Percentiles rank a stretch among this genome's conserved stretches.
These are phyloP conservation scores for Lutra lutra DNA, from an alignment of 2,797 vertebrate genomes.

Conservation along the genomic window DNA sequence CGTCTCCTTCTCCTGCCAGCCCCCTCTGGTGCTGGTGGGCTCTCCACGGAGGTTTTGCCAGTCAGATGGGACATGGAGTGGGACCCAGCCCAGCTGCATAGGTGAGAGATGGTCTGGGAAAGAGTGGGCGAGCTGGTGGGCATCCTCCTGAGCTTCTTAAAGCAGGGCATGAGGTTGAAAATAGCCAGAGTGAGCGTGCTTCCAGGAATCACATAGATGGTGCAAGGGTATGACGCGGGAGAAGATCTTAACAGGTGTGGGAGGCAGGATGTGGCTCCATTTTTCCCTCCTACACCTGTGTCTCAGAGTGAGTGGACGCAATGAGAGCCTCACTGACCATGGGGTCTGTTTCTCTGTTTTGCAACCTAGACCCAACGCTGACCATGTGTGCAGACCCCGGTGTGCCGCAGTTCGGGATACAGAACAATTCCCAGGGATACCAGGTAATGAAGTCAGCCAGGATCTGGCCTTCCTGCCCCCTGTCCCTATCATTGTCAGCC, in stretches of 20 bases:
- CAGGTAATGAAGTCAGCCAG: constrained; percentile 88
- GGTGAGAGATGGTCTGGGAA: constrained; percentile 85
- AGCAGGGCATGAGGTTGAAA: not conserved
- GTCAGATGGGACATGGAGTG: constrained; percentile 97
- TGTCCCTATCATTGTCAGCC: not conserved
- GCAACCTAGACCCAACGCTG: constrained; percentile 92
- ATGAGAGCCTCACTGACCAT: not conserved
- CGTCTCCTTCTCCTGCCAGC: constrained; percentile 94
- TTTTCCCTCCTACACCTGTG: not conserved
- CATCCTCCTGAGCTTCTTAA: not conserved
- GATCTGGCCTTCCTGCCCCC: not conserved
- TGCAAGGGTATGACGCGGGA: accelerated
- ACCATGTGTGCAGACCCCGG: constrained; percentile 95
- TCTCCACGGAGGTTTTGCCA: constrained; percentile 96
- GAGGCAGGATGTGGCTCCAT: accelerated
- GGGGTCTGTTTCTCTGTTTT: constrained; percentile 43
- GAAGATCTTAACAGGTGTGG: not conserved
- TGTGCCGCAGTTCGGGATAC: constrained; percentile 93
- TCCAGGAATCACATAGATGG: accelerated
- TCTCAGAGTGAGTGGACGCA: not conserved
- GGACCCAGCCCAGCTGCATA: constrained; percentile 97
- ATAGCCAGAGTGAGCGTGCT: not conserved
- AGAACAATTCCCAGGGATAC: constrained; percentile 97
- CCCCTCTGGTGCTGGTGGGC: constrained; percentile 94
- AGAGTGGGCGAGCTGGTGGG: not conserved